Evolutionary conservation across 2,888 invertebrate species (phyloP), one percentile per base, ranked within the genome.

Genomic region (Leptopilina drosophilae): DNA sequence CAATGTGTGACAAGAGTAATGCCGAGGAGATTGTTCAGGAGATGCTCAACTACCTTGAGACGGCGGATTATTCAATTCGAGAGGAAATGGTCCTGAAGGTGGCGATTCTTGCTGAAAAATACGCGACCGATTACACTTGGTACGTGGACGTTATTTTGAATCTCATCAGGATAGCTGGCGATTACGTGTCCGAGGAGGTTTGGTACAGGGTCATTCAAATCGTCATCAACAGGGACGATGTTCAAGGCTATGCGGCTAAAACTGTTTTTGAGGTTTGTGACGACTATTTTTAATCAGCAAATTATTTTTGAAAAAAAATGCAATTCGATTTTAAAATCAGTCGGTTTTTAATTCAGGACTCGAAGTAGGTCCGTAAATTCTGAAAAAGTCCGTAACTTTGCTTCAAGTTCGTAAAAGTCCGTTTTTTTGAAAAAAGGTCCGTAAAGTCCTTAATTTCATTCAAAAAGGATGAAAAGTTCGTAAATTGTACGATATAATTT

Each of bases 1-100:
- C 99, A 64, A 99, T 99, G 99, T 99, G 99, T 93, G 99, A 99
- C 93, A 97, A 98, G 90, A 97, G 97, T 85, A 99, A 99, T 93
- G 98, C 99, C 33, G 98, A 98, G 92, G 98, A 99, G 93, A 99
- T 99, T 91, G 99, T 99, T 7, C 98, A 98, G 91, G 99, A 99
- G 93, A 99, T 99, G 99, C 93, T 99, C 86, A 97, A 98, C 91
- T 99, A 99, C 92, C 93, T 99, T 86, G 99, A 99, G 93, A 98
- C 99, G 40, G 99, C 99, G 79, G 99, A 99, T 93, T 99, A 99
- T 93, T 99, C 99, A 42, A 99, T 99, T 88, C 94, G 99, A 85
- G 99, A 99, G 93, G 99, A 99, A 93, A 99, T 99, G 99, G 99
- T 99, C 62, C 93, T 99, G 76, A 99, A 99, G 93, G 99, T 99